These are phyloP conservation scores for Apotomis betuletana DNA, from an alignment of 2,888 invertebrate species.

Conservation along the genomic window DNA sequence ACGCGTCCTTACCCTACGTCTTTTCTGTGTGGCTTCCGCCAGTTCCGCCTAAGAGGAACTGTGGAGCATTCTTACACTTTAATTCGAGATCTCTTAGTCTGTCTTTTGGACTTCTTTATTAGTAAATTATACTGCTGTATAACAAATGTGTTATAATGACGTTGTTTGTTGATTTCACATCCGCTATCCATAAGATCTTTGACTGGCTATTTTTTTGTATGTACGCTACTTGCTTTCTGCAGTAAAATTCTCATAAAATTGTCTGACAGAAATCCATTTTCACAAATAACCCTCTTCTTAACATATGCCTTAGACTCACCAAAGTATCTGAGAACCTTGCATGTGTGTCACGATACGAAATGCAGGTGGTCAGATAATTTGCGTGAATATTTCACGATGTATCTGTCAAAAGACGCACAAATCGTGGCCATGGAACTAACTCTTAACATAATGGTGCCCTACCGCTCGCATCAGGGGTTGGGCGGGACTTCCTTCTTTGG, in stretches of 20 bases:
- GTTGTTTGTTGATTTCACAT: background rate
- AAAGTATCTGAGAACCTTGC: constrained; percentile 27
- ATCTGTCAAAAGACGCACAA: constrained; percentile 27
- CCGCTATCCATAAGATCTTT: background rate
- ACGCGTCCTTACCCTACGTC: too few relatives aligned
- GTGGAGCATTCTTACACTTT: constrained; percentile 14
- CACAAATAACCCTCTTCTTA: constrained; percentile 10
- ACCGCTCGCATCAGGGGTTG: constrained; percentile 85
- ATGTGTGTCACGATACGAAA: constrained; percentile 9
- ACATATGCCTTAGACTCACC: background rate
- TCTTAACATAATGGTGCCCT: constrained; percentile 41
- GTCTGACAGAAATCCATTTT: constrained; percentile 2
- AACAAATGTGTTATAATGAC: background rate
- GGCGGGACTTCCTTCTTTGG: constrained; percentile 86
- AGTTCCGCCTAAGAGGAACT: background rate
- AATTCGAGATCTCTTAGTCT: constrained; percentile 35
- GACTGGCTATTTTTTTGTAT: background rate
- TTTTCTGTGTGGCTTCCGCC: too few relatives aligned
- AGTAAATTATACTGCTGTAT: constrained; percentile 1
- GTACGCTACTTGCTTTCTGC: constrained; percentile 9
- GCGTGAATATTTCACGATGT: constrained; percentile 16
- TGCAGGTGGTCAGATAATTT: constrained; percentile 14
- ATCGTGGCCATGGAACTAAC: constrained; percentile 20
- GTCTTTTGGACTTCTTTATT: constrained; percentile 17
- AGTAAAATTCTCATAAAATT: constrained; percentile 4